These are phyloP conservation scores for Denticeps clupeoides DNA, from an alignment of 2,797 vertebrate species.

Conservation along the genomic window DNA sequence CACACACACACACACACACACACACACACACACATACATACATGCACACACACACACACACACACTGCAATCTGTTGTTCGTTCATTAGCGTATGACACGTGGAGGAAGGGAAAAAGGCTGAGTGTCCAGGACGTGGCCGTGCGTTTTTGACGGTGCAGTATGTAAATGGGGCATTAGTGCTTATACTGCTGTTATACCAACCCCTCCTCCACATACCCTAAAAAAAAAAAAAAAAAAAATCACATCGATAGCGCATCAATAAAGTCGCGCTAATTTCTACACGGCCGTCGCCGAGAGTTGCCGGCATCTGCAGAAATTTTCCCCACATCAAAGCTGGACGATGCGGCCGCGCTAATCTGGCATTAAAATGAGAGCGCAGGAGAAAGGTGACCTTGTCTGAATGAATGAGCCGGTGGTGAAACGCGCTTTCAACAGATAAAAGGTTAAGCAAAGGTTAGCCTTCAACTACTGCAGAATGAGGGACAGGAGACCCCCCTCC, in stretches of 20 bases:
- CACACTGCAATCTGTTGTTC: no score
- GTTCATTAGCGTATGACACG: no score
- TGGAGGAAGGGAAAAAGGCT: background rate
- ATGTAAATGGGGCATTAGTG: constrained; percentile 33
- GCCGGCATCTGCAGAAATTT: constrained; percentile 34
- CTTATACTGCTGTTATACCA: constrained; percentile 25
- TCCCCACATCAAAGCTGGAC: constrained; percentile 41
- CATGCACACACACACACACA: no score
- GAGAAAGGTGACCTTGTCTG: constrained; percentile 56
- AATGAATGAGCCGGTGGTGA: constrained; percentile 57
- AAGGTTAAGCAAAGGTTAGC: constrained; percentile 57
- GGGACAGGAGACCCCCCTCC: background rate
- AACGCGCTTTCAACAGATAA: constrained; percentile 57
- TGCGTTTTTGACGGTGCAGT: constrained; percentile 26
- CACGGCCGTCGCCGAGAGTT: constrained; percentile 19
- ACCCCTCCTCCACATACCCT: background rate
- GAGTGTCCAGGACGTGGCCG: constrained; percentile 14
- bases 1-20: background rate
- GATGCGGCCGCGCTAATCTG: constrained; percentile 47
- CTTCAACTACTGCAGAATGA: constrained; percentile 23
- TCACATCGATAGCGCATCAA: constrained; percentile 32
- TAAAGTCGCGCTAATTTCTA: constrained; percentile 31
- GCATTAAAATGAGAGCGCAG: constrained; percentile 46
- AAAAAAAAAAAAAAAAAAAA: constrained; percentile 13
- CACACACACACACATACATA: constrained; percentile 2